These are phyloP conservation scores for Mola mola DNA, from an alignment of 2,113 vertebrate species.

Conservation along the genomic window DNA sequence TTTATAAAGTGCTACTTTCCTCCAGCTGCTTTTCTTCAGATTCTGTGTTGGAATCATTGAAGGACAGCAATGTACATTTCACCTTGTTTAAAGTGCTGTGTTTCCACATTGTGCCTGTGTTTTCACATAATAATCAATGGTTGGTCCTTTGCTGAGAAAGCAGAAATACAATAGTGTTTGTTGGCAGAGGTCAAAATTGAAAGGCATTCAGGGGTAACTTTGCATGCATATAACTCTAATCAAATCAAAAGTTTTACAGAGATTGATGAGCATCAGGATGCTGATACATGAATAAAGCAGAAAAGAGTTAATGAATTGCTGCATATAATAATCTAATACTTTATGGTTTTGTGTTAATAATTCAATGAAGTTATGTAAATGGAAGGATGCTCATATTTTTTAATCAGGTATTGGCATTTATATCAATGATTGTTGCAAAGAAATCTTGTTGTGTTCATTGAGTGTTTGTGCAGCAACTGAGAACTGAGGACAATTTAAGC, in stretches of 20 bases:
- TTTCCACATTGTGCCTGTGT: slow-evolving; percentile 57
- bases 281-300: background rate
- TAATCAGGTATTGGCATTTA: no score
- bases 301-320: background rate
- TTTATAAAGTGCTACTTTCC: background rate
- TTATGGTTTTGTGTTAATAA: no score
- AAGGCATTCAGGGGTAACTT: slow-evolving; percentile 56
- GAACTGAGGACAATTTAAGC: no score
- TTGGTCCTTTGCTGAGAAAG: slow-evolving; percentile 58
- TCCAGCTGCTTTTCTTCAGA: slow-evolving; percentile 1
- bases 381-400: no score
- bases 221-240: slow-evolving; percentile 52
- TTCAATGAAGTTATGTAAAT: no score
- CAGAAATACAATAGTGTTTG: slow-evolving; percentile 65
- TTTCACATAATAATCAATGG: slow-evolving; percentile 64
- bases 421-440: no score
- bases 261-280: background rate
- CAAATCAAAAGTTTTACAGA: slow-evolving; percentile 21
- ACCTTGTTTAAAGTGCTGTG: slow-evolving; percentile 46
- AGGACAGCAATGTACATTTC: slow-evolving; percentile 21
- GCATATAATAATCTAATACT: no score
- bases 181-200: slow-evolving; percentile 51
- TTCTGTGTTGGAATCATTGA: slow-evolving; percentile 28
- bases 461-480: no score
- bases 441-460: no score